Conservation (phyloP, 2,888 invertebrate genomes). For the Busseola fusca region DNA sequence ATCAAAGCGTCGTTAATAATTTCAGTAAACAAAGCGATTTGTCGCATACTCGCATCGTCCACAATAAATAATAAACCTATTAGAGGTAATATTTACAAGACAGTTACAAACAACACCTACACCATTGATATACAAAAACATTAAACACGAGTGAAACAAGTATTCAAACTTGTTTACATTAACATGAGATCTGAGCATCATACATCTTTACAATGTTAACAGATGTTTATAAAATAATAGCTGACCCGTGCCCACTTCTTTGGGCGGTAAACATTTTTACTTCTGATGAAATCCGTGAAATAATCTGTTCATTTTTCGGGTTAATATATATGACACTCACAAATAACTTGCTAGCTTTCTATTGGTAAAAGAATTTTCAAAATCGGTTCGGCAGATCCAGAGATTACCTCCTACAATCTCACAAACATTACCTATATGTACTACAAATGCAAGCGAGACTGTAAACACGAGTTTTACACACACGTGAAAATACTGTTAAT, state of each 20-base stretch:
- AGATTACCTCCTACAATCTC: no score
- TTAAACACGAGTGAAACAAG: conserved; percentile 30
- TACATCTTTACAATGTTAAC: conserved; percentile 51
- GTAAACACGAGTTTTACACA: conserved; percentile 54
- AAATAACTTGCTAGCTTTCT: no score
- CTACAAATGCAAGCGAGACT: conserved; percentile 18
- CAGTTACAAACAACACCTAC: conserved; percentile 26
- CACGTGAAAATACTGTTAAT: conserved; percentile 42
- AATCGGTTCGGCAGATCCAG: no score
- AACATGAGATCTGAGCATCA: conserved; percentile 38
- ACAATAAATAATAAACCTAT: conserved; percentile 49
- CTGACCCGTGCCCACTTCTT: no score
- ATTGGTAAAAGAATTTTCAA: no score
- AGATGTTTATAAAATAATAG: conserved; percentile 41
- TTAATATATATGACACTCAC: no score
- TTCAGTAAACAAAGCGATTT: conserved; percentile 35
- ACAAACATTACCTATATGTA: neutral
- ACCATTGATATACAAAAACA: neutral
- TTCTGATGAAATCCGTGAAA: no score
- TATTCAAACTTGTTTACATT: conserved; percentile 51
- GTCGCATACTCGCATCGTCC: conserved; percentile 31
- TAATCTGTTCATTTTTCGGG: no score
- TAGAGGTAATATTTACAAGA: conserved; percentile 36
- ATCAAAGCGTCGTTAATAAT: conserved; percentile 30
- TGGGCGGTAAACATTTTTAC: no score